Percentiles rank a stretch among this genome's conserved stretches.
These are phyloP conservation scores for Lerista edwardsae DNA, from an alignment of 2,797 vertebrate species.

Conservation along the genomic window DNA sequence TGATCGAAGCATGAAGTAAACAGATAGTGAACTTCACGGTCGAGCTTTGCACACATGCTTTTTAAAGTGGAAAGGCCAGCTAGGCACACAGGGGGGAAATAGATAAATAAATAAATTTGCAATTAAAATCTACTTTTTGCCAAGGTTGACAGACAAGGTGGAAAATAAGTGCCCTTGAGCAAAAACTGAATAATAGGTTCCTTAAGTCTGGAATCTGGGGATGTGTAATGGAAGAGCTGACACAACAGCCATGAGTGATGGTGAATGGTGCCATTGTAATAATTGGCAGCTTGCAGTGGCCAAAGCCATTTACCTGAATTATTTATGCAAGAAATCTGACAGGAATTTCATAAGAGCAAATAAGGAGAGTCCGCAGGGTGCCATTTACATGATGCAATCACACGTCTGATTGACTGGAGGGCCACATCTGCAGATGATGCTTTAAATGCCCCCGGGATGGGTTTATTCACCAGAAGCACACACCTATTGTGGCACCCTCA, in stretches of 20 bases:
- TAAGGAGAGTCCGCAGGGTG: constrained; percentile 60
- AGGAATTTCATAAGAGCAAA: constrained; percentile 72
- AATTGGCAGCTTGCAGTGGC: constrained; percentile 62
- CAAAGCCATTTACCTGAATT: constrained; percentile 74
- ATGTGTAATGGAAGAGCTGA: constrained; percentile 51
- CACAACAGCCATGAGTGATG: constrained; percentile 58
- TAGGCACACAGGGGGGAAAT: not conserved
- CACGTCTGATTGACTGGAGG: constrained; percentile 60
- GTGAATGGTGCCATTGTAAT: constrained; percentile 56
- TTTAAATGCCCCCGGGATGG: constrained; percentile 64
- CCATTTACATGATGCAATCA: constrained; percentile 65
- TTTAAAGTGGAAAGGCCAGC: not conserved
- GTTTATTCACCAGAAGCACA: constrained; percentile 58
- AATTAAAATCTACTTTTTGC: constrained; percentile 28
- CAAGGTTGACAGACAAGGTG: constrained; percentile 12
- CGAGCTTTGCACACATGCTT: not conserved
- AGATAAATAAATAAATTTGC: not conserved
- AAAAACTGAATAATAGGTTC: constrained; percentile 37
- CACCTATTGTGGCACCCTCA: constrained; percentile 38
- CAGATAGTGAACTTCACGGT: not conserved
- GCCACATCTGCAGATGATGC: constrained; percentile 65
- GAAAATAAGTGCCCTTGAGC: constrained; percentile 42
- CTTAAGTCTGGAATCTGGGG: constrained; percentile 25
- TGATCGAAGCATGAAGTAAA: not conserved
- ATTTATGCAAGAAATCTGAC: constrained; percentile 72